phyloP scores from a whole-genome alignment of 1,140 invertebrate species.

The Heliconius eleuchia region DNA sequence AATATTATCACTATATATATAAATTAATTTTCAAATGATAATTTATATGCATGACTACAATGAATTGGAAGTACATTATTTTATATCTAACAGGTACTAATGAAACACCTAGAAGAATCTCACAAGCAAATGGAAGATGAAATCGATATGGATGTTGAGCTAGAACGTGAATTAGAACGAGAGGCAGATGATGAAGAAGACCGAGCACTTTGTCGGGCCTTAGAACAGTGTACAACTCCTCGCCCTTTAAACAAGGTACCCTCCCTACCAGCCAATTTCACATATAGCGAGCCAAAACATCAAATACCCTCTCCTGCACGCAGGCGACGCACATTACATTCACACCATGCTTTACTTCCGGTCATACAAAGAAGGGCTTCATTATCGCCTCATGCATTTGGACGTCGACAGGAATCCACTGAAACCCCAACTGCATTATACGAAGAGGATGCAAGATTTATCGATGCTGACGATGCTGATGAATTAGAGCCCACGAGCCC shows the following conservation, averaged over 20 bases:
- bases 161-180: slow-evolving; percentile 90
- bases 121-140: slow-evolving; percentile 97
- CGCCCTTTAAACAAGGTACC: slow-evolving; percentile 82
- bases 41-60: not conserved
- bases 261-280: slow-evolving; percentile 86
- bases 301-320: slow-evolving; percentile 66
- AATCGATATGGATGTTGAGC: slow-evolving; percentile 93
- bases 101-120: slow-evolving; percentile 99
- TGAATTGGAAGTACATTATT: not conserved
- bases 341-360: slow-evolving; percentile 71
- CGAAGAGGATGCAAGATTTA: slow-evolving; percentile 78
- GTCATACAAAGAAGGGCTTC: slow-evolving; percentile 65
- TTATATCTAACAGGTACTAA: slow-evolving; percentile 83
- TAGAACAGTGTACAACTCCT: slow-evolving; percentile 60
- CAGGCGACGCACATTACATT: slow-evolving; percentile 72
- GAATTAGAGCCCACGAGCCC: slow-evolving; percentile 70
- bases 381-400: slow-evolving; percentile 73
- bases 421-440: slow-evolving; percentile 73
- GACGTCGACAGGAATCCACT: slow-evolving; percentile 71
- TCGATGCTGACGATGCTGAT: slow-evolving; percentile 77
- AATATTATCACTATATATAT: too few relatives aligned
- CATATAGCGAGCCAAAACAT: slow-evolving; percentile 84
- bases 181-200: slow-evolving; percentile 89
- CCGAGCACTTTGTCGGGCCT: slow-evolving; percentile 82
- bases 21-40: too few relatives aligned